phyloP scores from a whole-genome alignment of 2,888 invertebrate genomes.

The Xylophagus ater region DNA sequence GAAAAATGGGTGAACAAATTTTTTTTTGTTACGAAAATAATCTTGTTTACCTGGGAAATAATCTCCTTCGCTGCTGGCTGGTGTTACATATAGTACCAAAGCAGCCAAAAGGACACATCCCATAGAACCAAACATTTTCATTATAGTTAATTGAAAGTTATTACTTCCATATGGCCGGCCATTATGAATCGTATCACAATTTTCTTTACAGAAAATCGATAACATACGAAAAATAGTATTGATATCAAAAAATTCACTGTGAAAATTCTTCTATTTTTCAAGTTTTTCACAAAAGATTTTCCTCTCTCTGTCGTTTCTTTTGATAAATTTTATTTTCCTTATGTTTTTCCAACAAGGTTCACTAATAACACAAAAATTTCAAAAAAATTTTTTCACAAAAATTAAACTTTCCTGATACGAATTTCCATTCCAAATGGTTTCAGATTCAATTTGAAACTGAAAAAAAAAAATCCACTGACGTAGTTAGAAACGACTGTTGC shows the following conservation, averaged over 20 bases:
- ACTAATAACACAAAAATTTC: no score
- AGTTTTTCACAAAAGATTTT: no score
- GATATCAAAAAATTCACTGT: no score
- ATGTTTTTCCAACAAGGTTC: no score
- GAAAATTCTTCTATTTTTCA: no score
- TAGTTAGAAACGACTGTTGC: conserved; percentile 10
- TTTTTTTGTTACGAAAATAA: no score
- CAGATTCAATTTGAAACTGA: conserved; percentile 1
- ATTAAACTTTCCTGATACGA: background rate
- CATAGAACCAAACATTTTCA: conserved; percentile 10
- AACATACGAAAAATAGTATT: no score
- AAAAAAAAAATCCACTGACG: no score
- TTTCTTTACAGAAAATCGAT: conserved; percentile 10
- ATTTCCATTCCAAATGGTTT: conserved; percentile 6
- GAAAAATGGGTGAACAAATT: no score
- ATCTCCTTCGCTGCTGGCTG: conserved; percentile 13
- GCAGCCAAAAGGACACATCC: conserved; percentile 10
- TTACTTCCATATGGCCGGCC: conserved; percentile 15
- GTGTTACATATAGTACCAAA: conserved; percentile 8
- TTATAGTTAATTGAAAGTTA: conserved; percentile 6
- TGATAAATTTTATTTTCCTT: no score
- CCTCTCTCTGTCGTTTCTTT: no score
- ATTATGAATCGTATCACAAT: conserved; percentile 9
- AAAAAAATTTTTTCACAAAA: no score
- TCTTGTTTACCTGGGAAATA: conserved; percentile 15